A percentile compares a stretch with the other conserved stretches of the same genome.
Conservation (phyloP, 2,888 invertebrate species). For the Plagiodera versicolora region DNA sequence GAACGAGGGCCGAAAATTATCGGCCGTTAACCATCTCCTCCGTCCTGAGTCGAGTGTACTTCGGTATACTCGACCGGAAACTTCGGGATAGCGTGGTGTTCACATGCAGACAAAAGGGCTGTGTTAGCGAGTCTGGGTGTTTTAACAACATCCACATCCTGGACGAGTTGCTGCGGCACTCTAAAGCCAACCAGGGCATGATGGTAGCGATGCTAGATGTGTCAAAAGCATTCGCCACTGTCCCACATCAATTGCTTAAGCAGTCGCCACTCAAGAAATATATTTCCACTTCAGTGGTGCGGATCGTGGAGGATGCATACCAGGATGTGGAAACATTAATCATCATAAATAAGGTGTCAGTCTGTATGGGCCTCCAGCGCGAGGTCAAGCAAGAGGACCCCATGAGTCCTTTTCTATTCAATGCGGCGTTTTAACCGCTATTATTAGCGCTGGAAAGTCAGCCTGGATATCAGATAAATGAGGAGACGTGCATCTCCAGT, state of each 20-base stretch:
- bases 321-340: background rate
- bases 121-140: conserved; percentile 39
- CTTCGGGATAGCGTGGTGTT: conserved; percentile 23
- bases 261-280: conserved; percentile 41
- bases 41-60: too few species aligned
- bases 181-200: conserved; percentile 38
- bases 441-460: conserved; percentile 36
- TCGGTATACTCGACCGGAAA: conserved; percentile 40
- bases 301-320: conserved; percentile 28
- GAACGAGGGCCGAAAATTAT: too few species aligned
- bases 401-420: conserved; percentile 50
- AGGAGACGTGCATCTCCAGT: conserved; percentile 33
- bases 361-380: conserved; percentile 37
- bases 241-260: conserved; percentile 36
- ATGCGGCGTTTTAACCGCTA: conserved; percentile 43
- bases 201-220: conserved; percentile 52
- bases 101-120: conserved; percentile 43
- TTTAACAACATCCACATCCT: too few species aligned
- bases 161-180: conserved; percentile 37
- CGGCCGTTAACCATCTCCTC: too few species aligned
- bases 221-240: conserved; percentile 53
- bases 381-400: conserved; percentile 53
- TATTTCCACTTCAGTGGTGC: too few species aligned
- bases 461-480: background rate
- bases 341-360: conserved; percentile 14